Evolutionary conservation across 2,888 invertebrate species (phyloP), one percentile per base, ranked within the genome.

Genomic region (Mythimna pallens): DNA sequence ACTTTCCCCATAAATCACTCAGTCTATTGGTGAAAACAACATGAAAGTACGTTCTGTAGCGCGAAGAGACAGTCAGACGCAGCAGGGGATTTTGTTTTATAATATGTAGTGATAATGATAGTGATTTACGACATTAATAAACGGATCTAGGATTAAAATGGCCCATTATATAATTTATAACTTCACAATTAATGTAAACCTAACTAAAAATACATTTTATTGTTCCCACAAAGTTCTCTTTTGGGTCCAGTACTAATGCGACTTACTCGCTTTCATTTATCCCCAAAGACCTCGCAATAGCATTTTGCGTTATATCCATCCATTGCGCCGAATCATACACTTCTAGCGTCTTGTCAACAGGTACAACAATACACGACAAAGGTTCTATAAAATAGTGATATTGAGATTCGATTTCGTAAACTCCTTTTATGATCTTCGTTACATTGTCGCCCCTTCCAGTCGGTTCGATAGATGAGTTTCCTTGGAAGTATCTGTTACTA

Each of bases 361-460:
- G 98, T 8, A 97, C 88, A 50, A 97, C 97, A 0, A 98, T 96
- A 70, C 97, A 97, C 0, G 96, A 94, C 17, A 98, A 97, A 0
- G 98, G 97, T 89, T 98, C 98, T 97, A 98, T 96, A 58, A 97
- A 97, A 84, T 97, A 98, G 90, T 98, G 98, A 89, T 98, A 98
- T 88, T 98, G 98, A 0, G 96, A 91, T 20, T 97, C 97, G 72
- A 97, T 91, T 76, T 97, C 95, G 77, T 97, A 96, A 2, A 94
- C 93, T 0, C 98, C 98, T 78, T 96, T 97, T 20, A 97, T 92
- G 0, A 96, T 93, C 81, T 93, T 93, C 65, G 73, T 90, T 0
- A 94, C 89, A 82, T 95, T 85, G n/a, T 70, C 82, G 0, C 96
- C 96, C 87, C 81, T 92, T 0, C 89, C 89, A 70, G 82, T 91